These are phyloP conservation scores for Melopsittacus undulatus DNA, from an alignment of 2,797 vertebrate genomes.

Conservation along the genomic window DNA sequence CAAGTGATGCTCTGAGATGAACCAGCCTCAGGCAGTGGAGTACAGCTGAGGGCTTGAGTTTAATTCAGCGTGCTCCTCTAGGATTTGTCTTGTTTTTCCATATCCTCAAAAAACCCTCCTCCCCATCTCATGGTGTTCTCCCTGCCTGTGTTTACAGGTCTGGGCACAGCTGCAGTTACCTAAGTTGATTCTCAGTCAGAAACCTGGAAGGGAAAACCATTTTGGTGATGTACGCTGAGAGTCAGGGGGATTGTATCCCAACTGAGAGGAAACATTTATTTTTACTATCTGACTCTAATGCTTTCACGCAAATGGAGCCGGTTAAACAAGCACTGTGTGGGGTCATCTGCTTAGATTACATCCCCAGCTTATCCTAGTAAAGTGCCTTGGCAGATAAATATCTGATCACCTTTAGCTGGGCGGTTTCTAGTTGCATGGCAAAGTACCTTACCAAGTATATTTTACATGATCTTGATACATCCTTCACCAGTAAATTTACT, in stretches of 20 bases:
- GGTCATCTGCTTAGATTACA: conserved; percentile 39
- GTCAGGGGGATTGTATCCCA: neutral
- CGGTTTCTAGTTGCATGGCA: conserved; percentile 10
- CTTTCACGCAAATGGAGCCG: neutral
- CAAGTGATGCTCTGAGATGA: neutral
- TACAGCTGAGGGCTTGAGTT: neutral
- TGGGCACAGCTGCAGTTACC: neutral
- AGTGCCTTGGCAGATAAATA: conserved; percentile 21
- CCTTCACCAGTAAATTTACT: neutral
- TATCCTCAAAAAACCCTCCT: neutral
- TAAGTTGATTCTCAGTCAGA: neutral
- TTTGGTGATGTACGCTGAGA: neutral
- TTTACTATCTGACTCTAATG: neutral
- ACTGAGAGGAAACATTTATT: neutral
- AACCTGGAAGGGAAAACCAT: neutral
- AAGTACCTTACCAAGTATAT: neutral
- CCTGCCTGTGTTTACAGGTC: neutral
- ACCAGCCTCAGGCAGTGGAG: neutral
- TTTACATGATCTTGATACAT: neutral
- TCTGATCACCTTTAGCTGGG: conserved; percentile 22
- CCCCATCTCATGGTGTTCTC: neutral
- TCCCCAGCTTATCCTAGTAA: conserved; percentile 19
- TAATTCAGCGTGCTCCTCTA: neutral
- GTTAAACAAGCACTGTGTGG: neutral
- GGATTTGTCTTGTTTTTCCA: neutral